A percentile compares a stretch with the other conserved stretches of the same genome.
Conservation (phyloP, 2,888 invertebrate genomes). For the Protonemura montana region DNA sequence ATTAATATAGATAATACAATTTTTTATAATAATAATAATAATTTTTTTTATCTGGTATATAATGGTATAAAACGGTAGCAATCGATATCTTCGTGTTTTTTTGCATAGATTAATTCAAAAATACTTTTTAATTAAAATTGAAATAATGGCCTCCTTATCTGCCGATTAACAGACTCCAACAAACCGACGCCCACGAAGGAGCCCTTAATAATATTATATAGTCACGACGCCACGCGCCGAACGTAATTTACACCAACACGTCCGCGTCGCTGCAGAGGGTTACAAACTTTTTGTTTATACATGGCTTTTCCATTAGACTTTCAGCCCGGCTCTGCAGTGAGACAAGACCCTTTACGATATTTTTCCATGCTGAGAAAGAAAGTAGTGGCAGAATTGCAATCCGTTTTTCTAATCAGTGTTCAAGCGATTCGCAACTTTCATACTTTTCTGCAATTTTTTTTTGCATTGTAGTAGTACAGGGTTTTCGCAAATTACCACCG, state of each 20-base stretch:
- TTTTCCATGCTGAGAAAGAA: too few species aligned
- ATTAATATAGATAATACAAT: too few species aligned
- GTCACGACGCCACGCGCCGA: neutral
- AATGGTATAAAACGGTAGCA: too few species aligned
- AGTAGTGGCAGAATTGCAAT: too few species aligned
- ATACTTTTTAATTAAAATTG: neutral
- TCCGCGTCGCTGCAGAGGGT: neutral
- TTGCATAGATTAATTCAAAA: neutral
- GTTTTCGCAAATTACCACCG: too few species aligned
- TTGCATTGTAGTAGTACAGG: too few species aligned
- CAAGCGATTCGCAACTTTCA: too few species aligned
- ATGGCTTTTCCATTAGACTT: slow-evolving; percentile 29
- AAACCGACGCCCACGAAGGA: neutral
- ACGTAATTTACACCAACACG: neutral
- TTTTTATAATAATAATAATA: too few species aligned
- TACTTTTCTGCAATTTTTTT: too few species aligned
- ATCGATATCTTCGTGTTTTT: neutral
- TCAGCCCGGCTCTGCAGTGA: neutral
- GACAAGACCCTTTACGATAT: too few species aligned
- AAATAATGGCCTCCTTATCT: slow-evolving; percentile 12
- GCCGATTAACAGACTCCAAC: neutral
- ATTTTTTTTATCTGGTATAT: too few species aligned
- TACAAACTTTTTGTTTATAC: slow-evolving; percentile 23
- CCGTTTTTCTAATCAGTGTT: too few species aligned
- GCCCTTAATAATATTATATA: neutral